A percentile compares a stretch with the other conserved stretches of the same genome.
Conservation (phyloP, 1,140 invertebrate species). For the Coptotermes formosanus region DNA sequence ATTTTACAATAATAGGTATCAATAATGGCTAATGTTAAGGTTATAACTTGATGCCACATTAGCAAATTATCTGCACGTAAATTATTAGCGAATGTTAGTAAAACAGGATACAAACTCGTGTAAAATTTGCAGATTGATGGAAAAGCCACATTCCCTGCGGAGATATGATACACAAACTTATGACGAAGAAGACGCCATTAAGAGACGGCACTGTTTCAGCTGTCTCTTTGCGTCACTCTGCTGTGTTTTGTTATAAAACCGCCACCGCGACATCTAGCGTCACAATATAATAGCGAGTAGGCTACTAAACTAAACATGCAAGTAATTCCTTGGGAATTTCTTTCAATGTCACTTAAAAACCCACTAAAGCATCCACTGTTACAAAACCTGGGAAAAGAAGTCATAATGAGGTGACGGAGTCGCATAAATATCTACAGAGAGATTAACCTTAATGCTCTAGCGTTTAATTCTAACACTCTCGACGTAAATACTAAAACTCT, state of each 20-base stretch:
- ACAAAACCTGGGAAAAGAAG: neutral
- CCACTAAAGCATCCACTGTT: neutral
- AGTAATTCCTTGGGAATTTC: neutral
- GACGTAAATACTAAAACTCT: neutral
- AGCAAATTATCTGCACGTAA: neutral
- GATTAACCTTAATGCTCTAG: neutral
- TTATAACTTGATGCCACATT: no score
- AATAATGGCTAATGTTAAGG: no score
- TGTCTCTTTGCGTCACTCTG: neutral
- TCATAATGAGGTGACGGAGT: neutral
- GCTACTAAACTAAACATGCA: neutral
- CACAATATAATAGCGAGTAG: neutral
- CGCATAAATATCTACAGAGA: neutral
- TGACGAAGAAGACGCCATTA: no score
- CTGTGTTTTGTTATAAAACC: neutral
- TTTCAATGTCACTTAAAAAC: neutral
- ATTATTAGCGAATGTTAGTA: neutral
- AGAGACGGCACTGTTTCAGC: neutral
- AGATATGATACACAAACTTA: neutral
- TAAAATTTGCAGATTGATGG: neutral
- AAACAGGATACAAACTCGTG: neutral
- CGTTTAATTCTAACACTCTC: neutral
- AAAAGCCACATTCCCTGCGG: neutral
- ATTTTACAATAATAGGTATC: no score
- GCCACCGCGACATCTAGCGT: neutral